Percentiles rank a stretch among this genome's conserved stretches.
phyloP scores from a whole-genome alignment of 2,888 invertebrate genomes.

The Coleophora flavipennella region DNA sequence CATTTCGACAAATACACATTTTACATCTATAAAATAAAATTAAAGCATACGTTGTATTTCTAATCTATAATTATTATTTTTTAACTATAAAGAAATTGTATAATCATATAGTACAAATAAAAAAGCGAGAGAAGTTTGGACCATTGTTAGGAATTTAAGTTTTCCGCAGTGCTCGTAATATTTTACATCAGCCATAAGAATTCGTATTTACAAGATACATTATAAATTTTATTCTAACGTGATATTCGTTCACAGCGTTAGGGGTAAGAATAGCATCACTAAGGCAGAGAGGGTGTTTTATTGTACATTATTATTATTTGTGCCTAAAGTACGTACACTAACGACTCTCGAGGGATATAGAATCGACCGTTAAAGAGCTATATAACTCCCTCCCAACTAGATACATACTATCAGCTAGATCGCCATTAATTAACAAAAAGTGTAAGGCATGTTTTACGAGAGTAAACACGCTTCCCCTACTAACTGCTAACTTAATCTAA shows the following conservation, averaged over 20 bases:
- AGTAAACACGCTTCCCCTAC: conserved; percentile 37
- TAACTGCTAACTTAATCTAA: conserved; percentile 27
- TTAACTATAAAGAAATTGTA: conserved; percentile 68
- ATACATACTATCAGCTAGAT: conserved; percentile 31
- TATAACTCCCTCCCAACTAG: conserved; percentile 26
- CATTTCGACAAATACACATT: conserved; percentile 65
- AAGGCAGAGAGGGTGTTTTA: conserved; percentile 69
- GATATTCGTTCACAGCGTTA: conserved; percentile 53
- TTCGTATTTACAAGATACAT: conserved; percentile 62
- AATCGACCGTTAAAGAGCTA: conserved; percentile 17
- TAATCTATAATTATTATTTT: conserved; percentile 44
- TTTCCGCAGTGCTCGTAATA: conserved; percentile 62
- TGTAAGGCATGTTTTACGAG: conserved; percentile 37
- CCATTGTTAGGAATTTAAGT: conserved; percentile 70
- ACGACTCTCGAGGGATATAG: conserved; percentile 32
- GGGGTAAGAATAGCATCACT: conserved; percentile 65
- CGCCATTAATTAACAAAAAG: conserved; percentile 22
- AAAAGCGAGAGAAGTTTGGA: conserved; percentile 71
- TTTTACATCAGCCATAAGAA: conserved; percentile 57
- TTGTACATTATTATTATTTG: conserved; percentile 62
- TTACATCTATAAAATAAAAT: conserved; percentile 62
- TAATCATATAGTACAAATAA: conserved; percentile 69
- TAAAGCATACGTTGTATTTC: conserved; percentile 61
- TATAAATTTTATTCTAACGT: conserved; percentile 49
- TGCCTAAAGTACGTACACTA: conserved; percentile 46